These are phyloP conservation scores for Odontocerum albicorne DNA, from an alignment of 2,888 invertebrate species.

Conservation along the genomic window DNA sequence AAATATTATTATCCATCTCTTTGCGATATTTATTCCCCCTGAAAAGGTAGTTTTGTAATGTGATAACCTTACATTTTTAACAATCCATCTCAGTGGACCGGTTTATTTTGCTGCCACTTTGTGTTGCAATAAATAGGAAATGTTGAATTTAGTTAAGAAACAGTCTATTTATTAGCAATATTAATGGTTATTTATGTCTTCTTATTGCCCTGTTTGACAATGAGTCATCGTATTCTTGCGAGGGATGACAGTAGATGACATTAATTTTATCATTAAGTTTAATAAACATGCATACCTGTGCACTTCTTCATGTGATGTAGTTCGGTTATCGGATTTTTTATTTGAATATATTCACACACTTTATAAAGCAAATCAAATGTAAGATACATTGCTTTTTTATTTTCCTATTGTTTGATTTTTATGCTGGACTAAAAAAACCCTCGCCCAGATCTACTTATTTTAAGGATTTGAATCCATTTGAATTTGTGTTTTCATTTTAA, in stretches of 20 bases:
- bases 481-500: too few relatives aligned
- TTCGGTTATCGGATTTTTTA: too few relatives aligned
- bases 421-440: too few relatives aligned
- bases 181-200: neutral
- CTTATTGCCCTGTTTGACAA: neutral
- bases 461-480: too few relatives aligned
- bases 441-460: too few relatives aligned
- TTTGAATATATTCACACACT: too few relatives aligned
- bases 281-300: neutral
- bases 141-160: neutral
- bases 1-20: too few relatives aligned
- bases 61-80: slow-evolving; percentile 27
- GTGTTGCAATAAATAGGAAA: neutral
- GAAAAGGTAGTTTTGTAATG: slow-evolving; percentile 3
- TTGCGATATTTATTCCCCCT: too few relatives aligned
- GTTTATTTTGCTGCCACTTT: slow-evolving; percentile 11
- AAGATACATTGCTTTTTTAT: too few relatives aligned
- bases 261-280: slow-evolving; percentile 3
- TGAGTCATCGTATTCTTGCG: slow-evolving; percentile 19
- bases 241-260: slow-evolving; percentile 10
- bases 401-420: too few relatives aligned
- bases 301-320: too few relatives aligned
- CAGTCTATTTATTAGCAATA: slow-evolving; percentile 1
- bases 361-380: too few relatives aligned
- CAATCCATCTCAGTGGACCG: slow-evolving; percentile 22